Base-by-base conservation (phyloP, 2,888 invertebrate genomes). In the Norana najaformis region DNA sequence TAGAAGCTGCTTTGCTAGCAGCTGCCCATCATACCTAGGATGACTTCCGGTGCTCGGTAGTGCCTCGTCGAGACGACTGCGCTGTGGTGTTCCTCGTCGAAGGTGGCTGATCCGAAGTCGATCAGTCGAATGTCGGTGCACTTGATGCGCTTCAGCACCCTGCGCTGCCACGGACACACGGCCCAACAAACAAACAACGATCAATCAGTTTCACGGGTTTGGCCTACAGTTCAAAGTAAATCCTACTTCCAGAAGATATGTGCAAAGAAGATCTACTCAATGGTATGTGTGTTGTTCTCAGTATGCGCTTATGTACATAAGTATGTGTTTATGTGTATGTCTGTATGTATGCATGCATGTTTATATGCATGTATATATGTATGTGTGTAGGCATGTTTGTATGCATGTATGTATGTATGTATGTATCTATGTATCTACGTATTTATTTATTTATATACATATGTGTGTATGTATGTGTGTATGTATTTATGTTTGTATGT, bases 51-150 rank as follows among this genome's bases (percentile, higher is more conserved):
- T 93, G 99, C 98, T 95, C 99, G 96, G 96, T 99, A 99, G 95
- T 99, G 99, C 93, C 99, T 96, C 53, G 99, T 99, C 92, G 99
- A 99, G 89, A 99, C 99, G 95, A 99, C 99, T 92, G 99, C 99
- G 95, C 98, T 98, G 96, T 99, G 99, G 96, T 99, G 99, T 95
- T 99, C 99, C 96, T 99, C 97, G 96, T 99, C 99, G 95, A 99
- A 99, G 83, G 99, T 99, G 53, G 99, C 99, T 95, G 99, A 99
- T 93, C 99, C 99, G 95, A 99, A 99, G 96, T 99, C 99, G 94
- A 99, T 99, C 92, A 99, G 96, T 93, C 98, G 96, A 93, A 99
- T 98, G 95, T 98, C 98, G 91, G 98, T 98, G 94, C 97, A 97
- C 95, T 98, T 98, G 91, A 99, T 97, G 92, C 93, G 92, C 97